phyloP scores from a whole-genome alignment of 2,888 invertebrate genomes.

The Apodemia duryi region DNA sequence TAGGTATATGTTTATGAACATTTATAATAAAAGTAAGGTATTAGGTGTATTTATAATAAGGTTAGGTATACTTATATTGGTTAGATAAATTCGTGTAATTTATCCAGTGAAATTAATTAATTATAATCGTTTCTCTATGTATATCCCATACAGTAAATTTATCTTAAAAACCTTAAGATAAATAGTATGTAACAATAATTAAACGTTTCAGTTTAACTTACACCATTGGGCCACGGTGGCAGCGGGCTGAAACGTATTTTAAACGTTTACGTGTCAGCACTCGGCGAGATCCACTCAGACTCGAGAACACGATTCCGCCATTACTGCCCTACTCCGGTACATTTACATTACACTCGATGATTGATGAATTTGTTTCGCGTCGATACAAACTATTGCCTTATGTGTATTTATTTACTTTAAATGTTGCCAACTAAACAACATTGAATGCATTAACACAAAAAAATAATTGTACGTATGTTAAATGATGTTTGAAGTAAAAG shows the following conservation, averaged over 20 bases:
- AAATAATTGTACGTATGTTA: too few relatives aligned
- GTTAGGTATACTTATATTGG: too few relatives aligned
- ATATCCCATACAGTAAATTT: too few relatives aligned
- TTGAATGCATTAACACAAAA: too few relatives aligned
- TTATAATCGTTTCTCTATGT: too few relatives aligned
- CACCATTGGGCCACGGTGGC: background rate
- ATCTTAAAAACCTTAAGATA: too few relatives aligned
- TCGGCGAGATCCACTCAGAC: background rate
- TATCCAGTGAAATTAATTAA: conserved; percentile 20
- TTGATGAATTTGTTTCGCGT: background rate
- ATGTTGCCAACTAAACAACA: too few relatives aligned
- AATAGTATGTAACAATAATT: too few relatives aligned
- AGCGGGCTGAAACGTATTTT: background rate
- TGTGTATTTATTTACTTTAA: background rate
- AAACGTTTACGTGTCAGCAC: background rate
- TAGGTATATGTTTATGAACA: too few relatives aligned
- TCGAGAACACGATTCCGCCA: background rate
- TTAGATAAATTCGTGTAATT: conserved; percentile 36
- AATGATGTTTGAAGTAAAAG: too few relatives aligned
- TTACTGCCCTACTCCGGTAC: background rate
- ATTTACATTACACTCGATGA: conserved; percentile 11
- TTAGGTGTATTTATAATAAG: too few relatives aligned
- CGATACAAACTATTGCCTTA: background rate
- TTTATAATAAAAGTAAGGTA: too few relatives aligned
- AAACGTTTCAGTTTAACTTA: background rate